Conservation (phyloP, 2,113 vertebrate species). For the Microcebus griseorufus region DNA sequence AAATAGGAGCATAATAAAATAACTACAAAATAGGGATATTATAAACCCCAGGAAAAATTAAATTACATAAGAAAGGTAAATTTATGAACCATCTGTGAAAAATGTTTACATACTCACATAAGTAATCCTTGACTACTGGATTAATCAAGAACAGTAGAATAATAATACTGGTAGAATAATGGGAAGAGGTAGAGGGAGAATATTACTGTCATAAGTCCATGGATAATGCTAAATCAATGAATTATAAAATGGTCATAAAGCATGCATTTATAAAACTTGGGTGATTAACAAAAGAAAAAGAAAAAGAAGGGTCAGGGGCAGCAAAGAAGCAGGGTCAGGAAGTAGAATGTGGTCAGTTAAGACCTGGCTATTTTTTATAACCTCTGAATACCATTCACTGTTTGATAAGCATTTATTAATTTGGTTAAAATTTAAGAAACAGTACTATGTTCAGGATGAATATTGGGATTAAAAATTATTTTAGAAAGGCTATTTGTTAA, state of each 20-base stretch:
- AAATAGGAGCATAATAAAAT: background rate
- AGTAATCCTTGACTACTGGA: background rate
- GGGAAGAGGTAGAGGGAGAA: background rate
- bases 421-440: background rate
- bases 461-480: background rate
- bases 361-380: background rate
- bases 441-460: background rate
- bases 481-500: background rate
- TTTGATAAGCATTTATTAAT: background rate
- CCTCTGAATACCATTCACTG: background rate
- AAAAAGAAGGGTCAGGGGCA: rapidly evolving
- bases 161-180: background rate
- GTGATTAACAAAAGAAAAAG: background rate
- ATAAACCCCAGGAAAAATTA: background rate
- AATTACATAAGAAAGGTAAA: background rate
- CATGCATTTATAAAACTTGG: background rate
- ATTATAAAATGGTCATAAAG: background rate
- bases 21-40: background rate
- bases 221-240: background rate
- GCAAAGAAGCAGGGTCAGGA: background rate
- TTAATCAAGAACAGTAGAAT: background rate
- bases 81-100: background rate
- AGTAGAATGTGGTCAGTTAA: background rate
- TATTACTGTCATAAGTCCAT: background rate
- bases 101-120: background rate